A percentile compares a stretch with the other conserved stretches of the same genome.
Conservation (phyloP, 92 coral and sea anemone genomes). For the Zoanthus sansibaricus region DNA sequence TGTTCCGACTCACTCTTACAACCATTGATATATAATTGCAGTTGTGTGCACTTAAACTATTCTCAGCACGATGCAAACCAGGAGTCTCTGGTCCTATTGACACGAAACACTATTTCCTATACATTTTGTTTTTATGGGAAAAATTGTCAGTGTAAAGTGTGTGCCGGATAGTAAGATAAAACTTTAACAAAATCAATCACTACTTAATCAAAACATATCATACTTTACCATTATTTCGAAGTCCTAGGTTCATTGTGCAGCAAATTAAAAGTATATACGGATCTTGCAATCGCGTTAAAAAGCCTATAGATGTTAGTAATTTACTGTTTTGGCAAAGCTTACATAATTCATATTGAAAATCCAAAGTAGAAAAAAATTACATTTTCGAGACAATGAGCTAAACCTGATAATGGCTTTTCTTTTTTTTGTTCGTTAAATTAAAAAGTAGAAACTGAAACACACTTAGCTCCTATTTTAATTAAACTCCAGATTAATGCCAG, state of each 20-base stretch:
- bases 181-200: background rate
- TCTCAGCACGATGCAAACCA: conserved; percentile 39
- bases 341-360: too few relatives aligned
- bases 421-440: too few relatives aligned
- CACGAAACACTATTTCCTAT: conserved; percentile 10
- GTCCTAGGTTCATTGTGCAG: background rate
- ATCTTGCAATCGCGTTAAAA: too few relatives aligned
- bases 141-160: background rate
- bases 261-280: too few relatives aligned
- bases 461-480: background rate
- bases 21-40: background rate
- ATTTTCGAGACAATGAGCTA: too few relatives aligned
- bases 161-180: background rate
- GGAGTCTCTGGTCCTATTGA: conserved; percentile 12
- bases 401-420: too few relatives aligned
- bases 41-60: conserved; percentile 33
- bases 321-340: too few relatives aligned
- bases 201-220: background rate
- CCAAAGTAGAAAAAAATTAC: too few relatives aligned
- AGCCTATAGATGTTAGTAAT: too few relatives aligned
- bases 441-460: too few relatives aligned
- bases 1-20: conserved; percentile 11
- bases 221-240: background rate
- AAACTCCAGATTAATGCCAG: background rate
- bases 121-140: background rate